A percentile compares a stretch with the other conserved stretches of the same genome.
These are phyloP conservation scores for Cosmia pyralina DNA, from an alignment of 2,888 invertebrate genomes.

Conservation along the genomic window DNA sequence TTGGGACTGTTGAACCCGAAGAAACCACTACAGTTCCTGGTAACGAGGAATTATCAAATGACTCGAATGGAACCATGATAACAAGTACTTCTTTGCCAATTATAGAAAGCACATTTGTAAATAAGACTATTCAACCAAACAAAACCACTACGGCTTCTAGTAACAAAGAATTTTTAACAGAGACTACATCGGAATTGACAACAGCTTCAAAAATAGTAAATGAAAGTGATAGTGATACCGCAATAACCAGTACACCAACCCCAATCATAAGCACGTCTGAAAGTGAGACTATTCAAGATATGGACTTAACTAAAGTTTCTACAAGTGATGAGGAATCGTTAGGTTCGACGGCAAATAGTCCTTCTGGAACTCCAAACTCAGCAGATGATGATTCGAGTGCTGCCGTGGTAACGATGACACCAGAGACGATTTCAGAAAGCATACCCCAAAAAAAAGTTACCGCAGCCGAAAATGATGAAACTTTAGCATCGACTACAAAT, in stretches of 20 bases:
- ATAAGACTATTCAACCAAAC: neutral
- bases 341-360: neutral
- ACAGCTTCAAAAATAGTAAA: neutral
- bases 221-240: neutral
- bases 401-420: neutral
- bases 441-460: neutral
- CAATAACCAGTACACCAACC: neutral
- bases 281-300: slow-evolving; percentile 1
- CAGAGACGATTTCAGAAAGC: neutral
- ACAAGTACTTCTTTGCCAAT: neutral
- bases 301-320: neutral
- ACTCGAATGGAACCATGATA: neutral
- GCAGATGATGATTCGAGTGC: neutral
- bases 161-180: neutral
- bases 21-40: neutral
- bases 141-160: neutral
- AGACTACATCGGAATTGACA: neutral
- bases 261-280: neutral
- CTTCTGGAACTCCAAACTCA: neutral
- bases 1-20: neutral
- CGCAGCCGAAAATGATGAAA: neutral
- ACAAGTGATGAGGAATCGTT: neutral
- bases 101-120: neutral
- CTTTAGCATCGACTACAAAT: neutral
- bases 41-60: neutral